Evolutionary conservation across 2,888 invertebrate species (phyloP), one percentile per base, ranked within the genome.

Genomic region (Drosophila suboccidentalis): DNA sequence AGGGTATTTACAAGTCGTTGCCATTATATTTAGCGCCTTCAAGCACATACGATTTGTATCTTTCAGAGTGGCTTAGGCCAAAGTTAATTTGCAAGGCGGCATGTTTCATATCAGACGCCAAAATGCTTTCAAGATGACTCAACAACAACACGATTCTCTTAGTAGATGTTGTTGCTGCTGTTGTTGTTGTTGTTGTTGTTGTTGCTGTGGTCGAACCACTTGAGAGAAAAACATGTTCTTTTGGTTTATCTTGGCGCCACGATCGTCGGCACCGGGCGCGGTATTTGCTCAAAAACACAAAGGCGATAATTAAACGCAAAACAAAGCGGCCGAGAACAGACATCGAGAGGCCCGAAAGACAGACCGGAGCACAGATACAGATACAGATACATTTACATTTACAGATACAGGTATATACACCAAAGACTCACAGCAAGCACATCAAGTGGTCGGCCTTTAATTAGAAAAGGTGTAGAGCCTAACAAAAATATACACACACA

Each of bases 241-340:
- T 85, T 75, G 81, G 80, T 74, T 85, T 83, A 87, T 87, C 86
- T 86, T 86, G 87, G 86, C 86, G 86, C 86, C 86, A 85, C 83
- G 82, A 86, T 87, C 87, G 75, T 78, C 78, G 75, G 70, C 59
- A 80, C 53, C 78, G 75, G 71, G 82, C 75, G 84, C 82, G 80
- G 78, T 80, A 82, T 82, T 82, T 84, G 82, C 82, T 82, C 61
- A 76, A 70, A 76, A 78, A 81, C 74, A 86, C 86, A 86, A 84
- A 85, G 86, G 86, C 86, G 83, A 86, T 84, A 84, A 84, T 84
- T 84, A 86, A 86, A 86, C 75, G 83, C 75, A 80, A 84, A 78
- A 82, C 82, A 83, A 83, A 82, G 86, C 86, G 78, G 73, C 69
- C 78, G 64, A 84, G 82, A 82, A 82, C 75, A 69, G 71, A 74